phyloP scores from a whole-genome alignment of 2,888 invertebrate genomes.

The Drosophila recens region DNA sequence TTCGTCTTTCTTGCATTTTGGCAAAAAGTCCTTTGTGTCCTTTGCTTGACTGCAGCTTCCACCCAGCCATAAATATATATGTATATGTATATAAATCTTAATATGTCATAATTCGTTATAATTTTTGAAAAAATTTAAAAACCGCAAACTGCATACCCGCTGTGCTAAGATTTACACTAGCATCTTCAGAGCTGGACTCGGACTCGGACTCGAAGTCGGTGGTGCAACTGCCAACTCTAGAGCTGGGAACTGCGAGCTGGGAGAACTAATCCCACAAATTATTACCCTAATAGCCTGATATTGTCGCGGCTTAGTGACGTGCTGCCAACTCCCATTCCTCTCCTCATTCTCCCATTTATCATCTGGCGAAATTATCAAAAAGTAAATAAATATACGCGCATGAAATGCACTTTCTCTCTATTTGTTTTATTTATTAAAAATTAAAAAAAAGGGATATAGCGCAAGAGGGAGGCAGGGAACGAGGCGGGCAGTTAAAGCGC shows the following conservation, averaged over 20 bases:
- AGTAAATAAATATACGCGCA: constrained; percentile 62
- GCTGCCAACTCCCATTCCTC: constrained; percentile 5
- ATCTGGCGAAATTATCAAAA: constrained; percentile 61
- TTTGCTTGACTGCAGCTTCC: constrained; percentile 19
- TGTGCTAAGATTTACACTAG: constrained; percentile 35
- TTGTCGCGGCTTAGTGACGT: constrained; percentile 76
- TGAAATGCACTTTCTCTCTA: constrained; percentile 56
- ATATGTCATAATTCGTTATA: constrained; percentile 81
- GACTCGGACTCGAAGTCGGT: neutral
- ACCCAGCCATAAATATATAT: constrained; percentile 1
- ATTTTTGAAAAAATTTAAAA: constrained; percentile 46
- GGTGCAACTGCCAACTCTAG: constrained; percentile 13
- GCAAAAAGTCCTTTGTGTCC: constrained; percentile 46
- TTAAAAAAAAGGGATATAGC: neutral
- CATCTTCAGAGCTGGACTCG: constrained; percentile 3
- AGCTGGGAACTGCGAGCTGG: too few species aligned
- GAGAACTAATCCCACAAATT: constrained; percentile 74
- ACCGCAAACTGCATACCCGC: constrained; percentile 69
- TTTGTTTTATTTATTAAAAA: constrained; percentile 72
- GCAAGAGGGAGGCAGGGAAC: neutral
- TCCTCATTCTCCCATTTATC: constrained; percentile 29
- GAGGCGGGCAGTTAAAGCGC: constrained; percentile 9
- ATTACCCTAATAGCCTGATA: constrained; percentile 73
- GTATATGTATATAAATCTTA: constrained; percentile 67
- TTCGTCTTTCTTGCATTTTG: constrained; percentile 8